Evolutionary conservation across 2,797 vertebrate genomes (phyloP), one percentile per base, ranked within the genome.

Genomic region (Choloepus didactylus): DNA sequence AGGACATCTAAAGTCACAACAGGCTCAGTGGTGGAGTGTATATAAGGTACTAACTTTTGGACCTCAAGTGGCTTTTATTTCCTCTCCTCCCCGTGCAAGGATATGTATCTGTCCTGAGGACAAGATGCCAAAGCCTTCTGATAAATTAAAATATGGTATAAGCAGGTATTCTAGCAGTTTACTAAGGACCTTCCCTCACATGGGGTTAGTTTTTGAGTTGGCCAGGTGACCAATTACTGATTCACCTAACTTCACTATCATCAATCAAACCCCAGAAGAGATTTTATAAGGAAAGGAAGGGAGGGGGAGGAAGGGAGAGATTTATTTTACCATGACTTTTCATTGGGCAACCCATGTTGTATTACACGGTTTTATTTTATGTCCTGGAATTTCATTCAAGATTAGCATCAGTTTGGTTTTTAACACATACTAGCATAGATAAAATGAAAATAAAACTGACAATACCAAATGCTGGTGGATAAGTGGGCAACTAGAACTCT

Each of bases 401-500:
- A 76, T 80, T 23, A 89, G 18, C 5, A 46, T 62, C 44, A 75
- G 8, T 60, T 35, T 92, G 87, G 56, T 80, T 89, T 87, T 87
- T 72, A 87, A 79, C n/a, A 62, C 27, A 29, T 29, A 12, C 31
- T 51, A 79, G 8, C 41, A 70, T 31, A 67, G 60, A 21, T 38
- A 77, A 87, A 72, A 51, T 49, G 56, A 87, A 81, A 81, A 72
- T 12, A 87, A 72, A 62, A 54, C 49, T 72, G 84, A 87, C 19
- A 81, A 80, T 51, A 35, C 67, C 64, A 84, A 87, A 35, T 87
- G 15, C 35, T 21, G 7, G 76, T 54, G 31, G 77, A 44, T 44
- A 79, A 23, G 31, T 35, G n/a, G n/a, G 66, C 4, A 1, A 16
- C 38, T n/a, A 49, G 6, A 8, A 76, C 35, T 54, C 25, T 77